Base-by-base conservation (phyloP, 2,797 vertebrate species). In the Carcharodon carcharias region DNA sequence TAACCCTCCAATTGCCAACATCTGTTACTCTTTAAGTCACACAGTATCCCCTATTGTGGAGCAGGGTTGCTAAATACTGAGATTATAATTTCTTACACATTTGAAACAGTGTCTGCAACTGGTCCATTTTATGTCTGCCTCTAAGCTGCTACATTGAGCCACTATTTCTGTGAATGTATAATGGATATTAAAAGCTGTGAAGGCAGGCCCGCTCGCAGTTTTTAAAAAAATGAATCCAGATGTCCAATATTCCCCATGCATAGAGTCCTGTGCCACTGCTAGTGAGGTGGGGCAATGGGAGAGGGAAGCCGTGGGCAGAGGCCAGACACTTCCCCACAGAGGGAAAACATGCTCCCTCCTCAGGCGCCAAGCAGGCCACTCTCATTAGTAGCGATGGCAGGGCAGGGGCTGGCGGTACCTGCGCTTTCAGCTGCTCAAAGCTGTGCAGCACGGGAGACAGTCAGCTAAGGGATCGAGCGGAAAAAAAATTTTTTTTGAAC, bases 1-100 rank as follows among this genome's bases (percentile, higher is more conserved):
- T 95, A 95, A 95, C 69, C 94, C 94, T 95, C 50, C 69, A 95
- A 56, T 56, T 31, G 94, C 94, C 94, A 73, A 95, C 94, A 95
- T 95, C 94, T 95, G 94, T 16, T 77, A 56, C 94, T 77, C 67
- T 58, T 95, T 77, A 95, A 95, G 31, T 31, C 67, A n/a, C 67
- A 95, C 94, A 95, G 94, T 95, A 95, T 95, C 28, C 69, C 69
- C 65, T 21, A 95, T 95, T 95, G 94, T 95, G 91, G 40, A 77
- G 50, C 69, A 58, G 14, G 31, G n/a, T 54, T 73, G 45, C 94
- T 35, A 73, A 56, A 11, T 95, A 71, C 94, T 18, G 45, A 95
- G 94, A 40, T 93, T 26, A 67, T 67, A 93, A 93, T 93, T 93
- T 67, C 61, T 67, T 67, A 67, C 91, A 93, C 91, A 93, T 93